These are phyloP conservation scores for Panagrolaimus sp. DNA, from an alignment of 1,140 invertebrate genomes.

Conservation along the genomic window DNA sequence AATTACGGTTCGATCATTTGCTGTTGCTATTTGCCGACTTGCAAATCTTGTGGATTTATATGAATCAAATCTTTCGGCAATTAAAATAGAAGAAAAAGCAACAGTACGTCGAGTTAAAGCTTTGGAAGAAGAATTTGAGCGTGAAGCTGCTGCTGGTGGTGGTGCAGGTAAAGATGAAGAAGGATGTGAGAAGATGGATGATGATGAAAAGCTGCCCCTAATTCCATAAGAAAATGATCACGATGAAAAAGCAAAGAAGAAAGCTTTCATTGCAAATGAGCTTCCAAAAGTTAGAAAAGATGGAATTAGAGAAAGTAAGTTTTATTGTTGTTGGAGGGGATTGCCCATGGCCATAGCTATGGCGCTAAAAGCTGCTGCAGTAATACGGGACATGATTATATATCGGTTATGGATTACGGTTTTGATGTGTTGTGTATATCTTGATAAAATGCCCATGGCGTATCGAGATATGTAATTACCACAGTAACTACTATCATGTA, in stretches of 20 bases:
- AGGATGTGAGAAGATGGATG: background rate
- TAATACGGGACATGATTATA: no score
- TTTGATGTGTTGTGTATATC: no score
- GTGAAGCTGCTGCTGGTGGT: conserved; percentile 17
- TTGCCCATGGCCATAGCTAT: no score
- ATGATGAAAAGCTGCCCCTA: background rate
- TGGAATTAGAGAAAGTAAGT: background rate
- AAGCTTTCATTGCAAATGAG: background rate
- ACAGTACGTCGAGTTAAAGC: background rate
- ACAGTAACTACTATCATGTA: no score
- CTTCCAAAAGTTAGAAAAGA: background rate
- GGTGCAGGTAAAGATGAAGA: conserved; percentile 13
- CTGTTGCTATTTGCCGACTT: conserved; percentile 34
- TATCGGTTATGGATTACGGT: no score
- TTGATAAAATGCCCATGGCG: no score
- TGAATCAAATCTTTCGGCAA: conserved; percentile 20
- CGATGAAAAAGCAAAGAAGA: background rate
- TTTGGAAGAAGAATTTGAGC: conserved; percentile 5
- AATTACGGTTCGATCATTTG: conserved; percentile 36
- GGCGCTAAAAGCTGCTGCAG: no score
- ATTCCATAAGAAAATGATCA: background rate
- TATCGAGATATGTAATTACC: no score
- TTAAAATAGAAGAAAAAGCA: conserved; percentile 20
- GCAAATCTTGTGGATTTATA: conserved; percentile 47
- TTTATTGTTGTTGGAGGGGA: no score